Base-by-base conservation (phyloP, 2,888 invertebrate species). In the Amphipoea lucens region DNA sequence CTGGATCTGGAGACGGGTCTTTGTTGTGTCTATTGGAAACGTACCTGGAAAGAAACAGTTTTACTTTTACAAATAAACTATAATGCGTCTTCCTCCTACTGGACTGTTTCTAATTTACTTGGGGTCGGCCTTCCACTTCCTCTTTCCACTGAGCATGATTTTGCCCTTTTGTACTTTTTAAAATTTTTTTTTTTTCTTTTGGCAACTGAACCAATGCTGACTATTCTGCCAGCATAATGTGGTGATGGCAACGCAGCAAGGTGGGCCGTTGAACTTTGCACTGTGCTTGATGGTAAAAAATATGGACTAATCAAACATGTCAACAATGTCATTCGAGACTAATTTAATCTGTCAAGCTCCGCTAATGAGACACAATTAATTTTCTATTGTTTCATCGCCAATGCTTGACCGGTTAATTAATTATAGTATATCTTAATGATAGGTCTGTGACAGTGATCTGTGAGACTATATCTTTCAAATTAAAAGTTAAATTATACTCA, bases 21-120 rank as follows among this genome's bases (percentile, higher is more conserved):
- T 99, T 42, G 99, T 98, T 54, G 99, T 99, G 95, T 99, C 99
- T 90, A 99, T 98, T n/a, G 99, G 99, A 97, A 99, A 99, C 65
- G 99, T 99, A 88, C 99, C 99, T 98, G 90, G 5, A 62, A 45
- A 29, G 7, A 42, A 57, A 57, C 5, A 42, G 20, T 12, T 65
- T 71, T 70, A 7, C 48, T 66, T 66, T 40, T 40, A 40, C 42
- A 67, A n/a, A 45, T 17, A 36, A 74, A 20, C 20, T 1, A 17
- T 68, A n/a, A 40, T 29, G 36, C 0, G 36, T 62, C 29, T 62
- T 63, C 36, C 0, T 36, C 20, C 20, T 65, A 9, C 4, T 4
- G 20, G 20, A 65, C 9, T 65, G 40, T 20, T 40, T 40, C 9
- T 20, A 1, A 40, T 40, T 65, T 40, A 40, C 12, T 40, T 23